Percentiles rank a stretch among this genome's conserved stretches.
Evolutionary conservation across 2,888 invertebrate genomes (phyloP).

Genomic region (Drosophila mayaguana): DNA sequence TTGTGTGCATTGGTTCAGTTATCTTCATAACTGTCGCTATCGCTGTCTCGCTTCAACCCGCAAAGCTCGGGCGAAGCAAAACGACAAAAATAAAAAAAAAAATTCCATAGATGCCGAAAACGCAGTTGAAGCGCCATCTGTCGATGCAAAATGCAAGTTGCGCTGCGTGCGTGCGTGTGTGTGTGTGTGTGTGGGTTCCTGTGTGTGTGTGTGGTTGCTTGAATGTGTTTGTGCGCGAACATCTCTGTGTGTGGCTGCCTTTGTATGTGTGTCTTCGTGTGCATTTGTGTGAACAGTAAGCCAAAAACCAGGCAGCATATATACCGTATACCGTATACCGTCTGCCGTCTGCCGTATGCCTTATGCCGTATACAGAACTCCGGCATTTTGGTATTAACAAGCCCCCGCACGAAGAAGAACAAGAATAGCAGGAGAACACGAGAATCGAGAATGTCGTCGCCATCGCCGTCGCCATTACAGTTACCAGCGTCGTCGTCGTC

Average conservation of each 20-base stretch:
- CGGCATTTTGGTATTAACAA: slow-evolving; percentile 56
- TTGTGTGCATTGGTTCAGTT: slow-evolving; percentile 6
- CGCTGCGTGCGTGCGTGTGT: slow-evolving; percentile 5
- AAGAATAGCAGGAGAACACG: slow-evolving; percentile 17
- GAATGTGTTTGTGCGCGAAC: slow-evolving; percentile 15
- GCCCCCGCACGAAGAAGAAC: slow-evolving; percentile 21
- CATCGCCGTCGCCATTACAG: slow-evolving; percentile 1
- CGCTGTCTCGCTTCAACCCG: slow-evolving; percentile 24
- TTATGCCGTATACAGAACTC: slow-evolving; percentile 24
- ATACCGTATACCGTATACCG: not conserved
- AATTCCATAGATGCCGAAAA: slow-evolving; percentile 26
- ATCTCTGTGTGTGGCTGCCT: slow-evolving; percentile 12
- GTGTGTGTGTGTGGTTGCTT: slow-evolving; percentile 9
- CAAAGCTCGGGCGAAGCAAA: not conserved
- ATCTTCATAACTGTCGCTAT: slow-evolving; percentile 16
- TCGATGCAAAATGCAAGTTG: slow-evolving; percentile 57
- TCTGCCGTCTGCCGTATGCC: slow-evolving; percentile 5
- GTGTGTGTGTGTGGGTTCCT: slow-evolving; percentile 13
- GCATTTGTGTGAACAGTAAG: slow-evolving; percentile 51
- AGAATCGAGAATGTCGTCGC: slow-evolving; percentile 34
- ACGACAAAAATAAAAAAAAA: not conserved
- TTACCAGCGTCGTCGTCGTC: too few species aligned
- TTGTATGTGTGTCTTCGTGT: slow-evolving; percentile 38
- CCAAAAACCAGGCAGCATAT: slow-evolving; percentile 51
- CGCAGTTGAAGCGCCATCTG: slow-evolving; percentile 57